These are phyloP conservation scores for Perca flavescens DNA, from an alignment of 2,113 vertebrate species.

Conservation along the genomic window DNA sequence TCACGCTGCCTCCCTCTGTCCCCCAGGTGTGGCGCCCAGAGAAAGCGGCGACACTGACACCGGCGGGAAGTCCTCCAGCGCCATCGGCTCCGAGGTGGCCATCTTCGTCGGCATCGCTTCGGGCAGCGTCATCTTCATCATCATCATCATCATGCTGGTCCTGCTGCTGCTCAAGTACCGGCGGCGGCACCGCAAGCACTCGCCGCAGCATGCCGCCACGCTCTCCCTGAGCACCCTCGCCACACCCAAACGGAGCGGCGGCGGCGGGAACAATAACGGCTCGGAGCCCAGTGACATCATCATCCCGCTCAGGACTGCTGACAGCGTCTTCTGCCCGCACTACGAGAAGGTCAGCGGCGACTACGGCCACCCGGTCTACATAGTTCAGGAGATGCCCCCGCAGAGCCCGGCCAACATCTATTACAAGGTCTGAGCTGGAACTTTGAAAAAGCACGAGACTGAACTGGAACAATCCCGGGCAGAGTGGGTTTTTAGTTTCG, in stretches of 20 bases:
- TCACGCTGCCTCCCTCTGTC: background rate
- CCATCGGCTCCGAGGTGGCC: constrained; percentile 96
- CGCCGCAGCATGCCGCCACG: constrained; percentile 93
- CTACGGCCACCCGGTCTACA: constrained; percentile 99
- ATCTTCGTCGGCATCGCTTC: constrained; percentile 97
- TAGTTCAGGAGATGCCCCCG: constrained; percentile 99
- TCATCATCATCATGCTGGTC: constrained; percentile 98
- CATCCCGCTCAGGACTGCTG: constrained; percentile 98
- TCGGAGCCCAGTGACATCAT: constrained; percentile 99
- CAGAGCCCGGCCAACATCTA: constrained; percentile 99
- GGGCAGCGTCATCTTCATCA: constrained; percentile 97
- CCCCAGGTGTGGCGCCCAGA: constrained; percentile 59
- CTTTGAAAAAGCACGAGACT: constrained; percentile 22
- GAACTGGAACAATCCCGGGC: constrained; percentile 56
- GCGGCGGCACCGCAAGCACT: constrained; percentile 96
- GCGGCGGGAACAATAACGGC: constrained; percentile 94
- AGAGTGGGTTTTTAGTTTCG: constrained; percentile 49
- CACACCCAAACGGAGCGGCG: constrained; percentile 94
- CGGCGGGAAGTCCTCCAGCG: constrained; percentile 89
- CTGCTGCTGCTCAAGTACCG: constrained; percentile 97
- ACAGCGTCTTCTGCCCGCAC: constrained; percentile 99
- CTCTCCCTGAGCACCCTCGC: constrained; percentile 97
- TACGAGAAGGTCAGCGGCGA: constrained; percentile 99
- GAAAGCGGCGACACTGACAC: constrained; percentile 80
- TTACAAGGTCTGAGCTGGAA: constrained; percentile 95